Base-by-base conservation (phyloP, 2,113 vertebrate genomes). In the Phyllostomus discolor region DNA sequence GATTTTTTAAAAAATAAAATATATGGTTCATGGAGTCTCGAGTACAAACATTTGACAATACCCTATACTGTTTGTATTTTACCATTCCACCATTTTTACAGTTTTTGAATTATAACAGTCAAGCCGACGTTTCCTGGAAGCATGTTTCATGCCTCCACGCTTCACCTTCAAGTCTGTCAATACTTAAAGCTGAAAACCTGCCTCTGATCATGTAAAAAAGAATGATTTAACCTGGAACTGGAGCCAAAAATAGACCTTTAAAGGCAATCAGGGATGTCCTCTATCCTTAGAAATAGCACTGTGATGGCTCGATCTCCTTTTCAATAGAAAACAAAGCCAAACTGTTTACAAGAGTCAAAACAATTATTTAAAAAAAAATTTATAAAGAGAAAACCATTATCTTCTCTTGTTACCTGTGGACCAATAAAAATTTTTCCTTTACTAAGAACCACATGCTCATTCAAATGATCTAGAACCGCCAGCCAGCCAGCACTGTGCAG, bases 11-110 rank as follows among this genome's bases (percentile, higher is more conserved):
- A 98, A 98, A 98, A 98, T 98, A 98, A 99, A 99, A 98, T 98
- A 97, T 99, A 98, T 98, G 98, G 98, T 99, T 99, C 98, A 99
- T 99, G 98, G 98, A 98, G 98, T 99, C 99, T 99, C 17, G 98
- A 99, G 99, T 98, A 98, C 98, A 99, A 98, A 99, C 98, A 99
- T 98, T 98, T 99, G 98, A 99, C 98, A 99, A 98, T 98, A 99
- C 98, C 98, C 98, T 98, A 98, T 99, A 98, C 99, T 99, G 98
- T 99, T 99, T 99, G 98, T 99, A 99, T 98, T 98, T 98, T 98
- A 98, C 98, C 98, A 98, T 98, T 97, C 95, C 98, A 98, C 98
- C 98, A 98, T 99, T 99, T 99, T 99, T 99, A 99, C 98, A 95
- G 98, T 98, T 99, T 98, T 98, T 98, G 98, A 98, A 99, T 99